Percentiles rank a stretch among this genome's conserved stretches.
phyloP scores from a whole-genome alignment of 2,113 vertebrate species.

The Salvelinus namaycush region DNA sequence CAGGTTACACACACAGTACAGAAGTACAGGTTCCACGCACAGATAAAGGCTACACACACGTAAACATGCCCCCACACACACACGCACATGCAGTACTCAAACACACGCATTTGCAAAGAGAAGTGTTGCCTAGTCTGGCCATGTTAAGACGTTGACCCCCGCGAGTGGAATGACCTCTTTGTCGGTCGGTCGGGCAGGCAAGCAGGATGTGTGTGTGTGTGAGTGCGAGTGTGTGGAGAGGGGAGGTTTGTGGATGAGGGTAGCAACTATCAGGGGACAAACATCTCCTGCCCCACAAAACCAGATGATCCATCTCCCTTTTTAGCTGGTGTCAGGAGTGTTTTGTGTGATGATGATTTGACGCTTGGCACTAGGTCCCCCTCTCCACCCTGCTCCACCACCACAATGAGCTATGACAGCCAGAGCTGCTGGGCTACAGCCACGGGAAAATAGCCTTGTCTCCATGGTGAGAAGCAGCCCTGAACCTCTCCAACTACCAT shows the following conservation, averaged over 20 bases:
- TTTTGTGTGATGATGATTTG: constrained; percentile 86
- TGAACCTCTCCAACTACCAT: neutral
- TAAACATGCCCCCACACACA: too few relatives aligned
- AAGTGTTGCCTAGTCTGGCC: constrained; percentile 65
- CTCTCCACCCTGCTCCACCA: constrained; percentile 63
- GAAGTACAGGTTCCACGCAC: neutral
- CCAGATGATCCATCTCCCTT: constrained; percentile 86
- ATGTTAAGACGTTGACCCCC: constrained; percentile 68
- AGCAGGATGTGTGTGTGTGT: neutral
- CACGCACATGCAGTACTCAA: too few relatives aligned
- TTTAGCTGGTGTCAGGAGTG: constrained; percentile 81
- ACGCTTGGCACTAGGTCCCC: constrained; percentile 61
- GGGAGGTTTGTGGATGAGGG: constrained; percentile 15
- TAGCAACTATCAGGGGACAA: constrained; percentile 74
- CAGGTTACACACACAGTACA: neutral
- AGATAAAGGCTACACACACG: constrained; percentile 9
- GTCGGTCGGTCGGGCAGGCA: neutral
- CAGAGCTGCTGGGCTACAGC: constrained; percentile 39
- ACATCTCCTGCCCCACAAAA: constrained; percentile 72
- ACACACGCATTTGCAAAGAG: constrained; percentile 30
- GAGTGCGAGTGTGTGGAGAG: constrained; percentile 1
- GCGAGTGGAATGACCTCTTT: constrained; percentile 61
- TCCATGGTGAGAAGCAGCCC: constrained; percentile 7
- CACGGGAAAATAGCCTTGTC: constrained; percentile 27
- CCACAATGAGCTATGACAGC: constrained; percentile 82